Evolutionary conservation across 2,888 invertebrate genomes (phyloP).

Genomic region (Andricus curvator): DNA sequence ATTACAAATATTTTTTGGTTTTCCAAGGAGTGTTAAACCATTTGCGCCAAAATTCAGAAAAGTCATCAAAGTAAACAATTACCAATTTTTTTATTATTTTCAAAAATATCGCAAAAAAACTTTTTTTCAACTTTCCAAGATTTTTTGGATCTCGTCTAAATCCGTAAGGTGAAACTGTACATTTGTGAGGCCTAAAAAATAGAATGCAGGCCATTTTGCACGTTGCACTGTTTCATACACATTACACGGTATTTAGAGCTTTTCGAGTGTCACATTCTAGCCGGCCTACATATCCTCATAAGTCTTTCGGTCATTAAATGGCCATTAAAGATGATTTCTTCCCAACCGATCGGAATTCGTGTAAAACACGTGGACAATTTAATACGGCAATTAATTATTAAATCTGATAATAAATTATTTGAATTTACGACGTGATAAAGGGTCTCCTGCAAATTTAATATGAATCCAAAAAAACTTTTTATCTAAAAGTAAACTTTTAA

Average conservation of each 20-base stretch:
- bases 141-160: background rate
- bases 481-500: background rate
- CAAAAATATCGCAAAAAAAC: too few species aligned
- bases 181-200: conserved; percentile 14
- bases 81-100: too few species aligned
- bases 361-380: conserved; percentile 17
- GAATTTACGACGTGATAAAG: conserved; percentile 16
- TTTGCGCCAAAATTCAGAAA: too few species aligned
- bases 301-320: conserved; percentile 16
- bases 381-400: conserved; percentile 2
- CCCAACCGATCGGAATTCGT: conserved; percentile 18
- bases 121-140: background rate
- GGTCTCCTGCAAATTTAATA: background rate
- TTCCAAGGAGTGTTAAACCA: too few species aligned
- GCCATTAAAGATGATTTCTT: conserved; percentile 16
- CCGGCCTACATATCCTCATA: conserved; percentile 22
- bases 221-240: conserved; percentile 38
- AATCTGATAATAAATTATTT: conserved; percentile 1
- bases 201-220: conserved; percentile 1
- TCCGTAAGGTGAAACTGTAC: background rate
- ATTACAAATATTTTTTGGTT: too few species aligned
- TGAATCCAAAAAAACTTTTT: background rate
- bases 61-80: too few species aligned
- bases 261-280: conserved; percentile 18
- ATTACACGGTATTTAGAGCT: conserved; percentile 20